Percentiles rank a stretch among this genome's conserved stretches.
Conservation (phyloP, 2,797 vertebrate genomes). For the Parauchenoglanis ngamensis region DNA sequence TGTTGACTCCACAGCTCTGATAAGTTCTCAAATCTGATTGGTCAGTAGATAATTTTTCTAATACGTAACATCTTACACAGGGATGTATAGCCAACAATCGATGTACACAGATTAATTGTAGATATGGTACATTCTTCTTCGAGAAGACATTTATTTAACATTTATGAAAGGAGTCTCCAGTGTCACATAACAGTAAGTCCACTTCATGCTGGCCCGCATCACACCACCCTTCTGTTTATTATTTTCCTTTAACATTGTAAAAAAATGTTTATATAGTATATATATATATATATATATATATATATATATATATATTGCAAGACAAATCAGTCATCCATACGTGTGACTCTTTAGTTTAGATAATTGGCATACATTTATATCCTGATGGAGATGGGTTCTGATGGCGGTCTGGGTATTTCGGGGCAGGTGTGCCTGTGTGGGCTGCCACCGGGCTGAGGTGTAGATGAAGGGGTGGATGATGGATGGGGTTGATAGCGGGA, state of each 20-base stretch:
- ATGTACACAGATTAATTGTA: background rate
- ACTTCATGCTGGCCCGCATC: background rate
- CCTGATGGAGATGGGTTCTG: slow-evolving; percentile 36
- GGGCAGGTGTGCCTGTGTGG: slow-evolving; percentile 40
- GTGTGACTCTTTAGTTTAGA: slow-evolving; percentile 10
- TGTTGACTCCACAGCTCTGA: background rate
- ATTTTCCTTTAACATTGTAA: background rate
- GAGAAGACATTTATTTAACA: background rate
- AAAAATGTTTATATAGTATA: too few relatives aligned
- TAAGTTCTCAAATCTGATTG: slow-evolving; percentile 4
- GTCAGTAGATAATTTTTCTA: background rate
- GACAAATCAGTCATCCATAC: background rate
- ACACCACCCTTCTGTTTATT: background rate
- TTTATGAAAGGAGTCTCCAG: background rate
- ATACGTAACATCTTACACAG: background rate
- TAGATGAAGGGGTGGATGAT: slow-evolving; percentile 75
- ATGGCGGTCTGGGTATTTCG: slow-evolving; percentile 41
- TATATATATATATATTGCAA: too few relatives aligned
- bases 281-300: background rate
- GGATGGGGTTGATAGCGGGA: slow-evolving; percentile 78
- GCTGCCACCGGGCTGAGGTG: slow-evolving; percentile 53
- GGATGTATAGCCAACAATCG: background rate
- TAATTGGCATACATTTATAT: slow-evolving; percentile 44
- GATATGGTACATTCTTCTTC: background rate
- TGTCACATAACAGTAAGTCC: background rate